Evolutionary conservation across 2,797 vertebrate species (phyloP).

Genomic region (Enteromius paludinosus): DNA sequence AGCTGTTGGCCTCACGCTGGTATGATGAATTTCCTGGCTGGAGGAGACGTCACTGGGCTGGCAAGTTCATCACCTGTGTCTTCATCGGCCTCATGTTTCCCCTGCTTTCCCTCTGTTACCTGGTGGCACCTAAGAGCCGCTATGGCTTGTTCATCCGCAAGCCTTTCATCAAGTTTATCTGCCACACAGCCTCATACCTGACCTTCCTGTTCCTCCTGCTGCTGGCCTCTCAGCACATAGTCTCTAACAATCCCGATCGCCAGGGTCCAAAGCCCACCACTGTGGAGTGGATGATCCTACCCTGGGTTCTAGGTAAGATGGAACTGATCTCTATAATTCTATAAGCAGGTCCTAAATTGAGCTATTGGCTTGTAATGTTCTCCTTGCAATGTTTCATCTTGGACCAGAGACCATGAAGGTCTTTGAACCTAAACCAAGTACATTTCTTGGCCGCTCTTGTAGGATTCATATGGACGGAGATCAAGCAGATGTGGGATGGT

Average conservation of each 20-base stretch:
- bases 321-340: neutral
- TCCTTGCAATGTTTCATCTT: neutral
- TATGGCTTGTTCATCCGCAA: conserved; percentile 94
- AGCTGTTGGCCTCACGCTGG: conserved; percentile 96
- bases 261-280: conserved; percentile 90
- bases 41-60: conserved; percentile 95
- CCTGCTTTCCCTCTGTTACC: conserved; percentile 89
- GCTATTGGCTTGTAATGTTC: neutral
- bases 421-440: conserved; percentile 15
- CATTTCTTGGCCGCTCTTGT: conserved; percentile 48
- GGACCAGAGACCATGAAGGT: neutral
- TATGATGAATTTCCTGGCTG: conserved; percentile 96
- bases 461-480: conserved; percentile 99
- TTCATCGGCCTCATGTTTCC: conserved; percentile 94
- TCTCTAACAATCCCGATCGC: conserved; percentile 74
- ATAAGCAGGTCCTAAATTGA: neutral
- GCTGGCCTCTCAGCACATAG: conserved; percentile 93
- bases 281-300: conserved; percentile 99
- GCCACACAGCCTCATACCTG: conserved; percentile 96
- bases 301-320: conserved; percentile 96
- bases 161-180: conserved; percentile 99
- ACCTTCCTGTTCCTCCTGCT: conserved; percentile 96
- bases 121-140: conserved; percentile 91
- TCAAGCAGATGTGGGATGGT: conserved; percentile 99
- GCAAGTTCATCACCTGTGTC: conserved; percentile 91